These are phyloP conservation scores for Sylvilagus bachmani DNA, from an alignment of 2,113 vertebrate species.

Conservation along the genomic window DNA sequence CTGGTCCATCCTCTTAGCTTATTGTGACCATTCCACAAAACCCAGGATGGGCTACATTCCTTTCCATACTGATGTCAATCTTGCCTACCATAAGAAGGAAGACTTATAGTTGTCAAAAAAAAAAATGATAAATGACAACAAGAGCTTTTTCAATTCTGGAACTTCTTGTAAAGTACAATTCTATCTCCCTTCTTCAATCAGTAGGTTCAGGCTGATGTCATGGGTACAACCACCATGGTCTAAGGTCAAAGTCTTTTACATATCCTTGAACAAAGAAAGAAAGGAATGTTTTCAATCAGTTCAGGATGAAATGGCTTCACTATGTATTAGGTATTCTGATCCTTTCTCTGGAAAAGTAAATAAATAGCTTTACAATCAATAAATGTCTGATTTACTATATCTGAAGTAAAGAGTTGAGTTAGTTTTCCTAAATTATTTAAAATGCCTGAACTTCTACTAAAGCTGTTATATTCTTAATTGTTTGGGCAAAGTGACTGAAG, in stretches of 20 bases:
- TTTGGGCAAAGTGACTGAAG: neutral
- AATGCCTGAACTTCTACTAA: conserved; percentile 37
- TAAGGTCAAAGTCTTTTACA: neutral
- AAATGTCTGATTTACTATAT: neutral
- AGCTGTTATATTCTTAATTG: neutral
- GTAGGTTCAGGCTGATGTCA: neutral
- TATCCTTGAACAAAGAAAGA: neutral
- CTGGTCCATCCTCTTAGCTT: neutral
- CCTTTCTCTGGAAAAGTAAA: neutral
- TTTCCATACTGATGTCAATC: neutral
- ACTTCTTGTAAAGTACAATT: neutral
- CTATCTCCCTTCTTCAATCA: neutral
- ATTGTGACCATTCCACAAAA: neutral
- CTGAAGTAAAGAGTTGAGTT: neutral
- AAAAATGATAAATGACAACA: neutral
- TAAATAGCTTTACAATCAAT: neutral
- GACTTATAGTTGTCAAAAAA: neutral
- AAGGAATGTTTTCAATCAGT: neutral
- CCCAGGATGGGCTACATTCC: neutral
- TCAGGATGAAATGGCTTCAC: neutral
- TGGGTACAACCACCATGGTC: neutral
- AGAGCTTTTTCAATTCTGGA: neutral
- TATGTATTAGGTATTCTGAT: neutral
- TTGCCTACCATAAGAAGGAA: neutral
- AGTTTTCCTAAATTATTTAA: conserved; percentile 61